Evolutionary conservation across 1,140 invertebrate species (phyloP).

Genomic region (Meloidogyne hapla): DNA sequence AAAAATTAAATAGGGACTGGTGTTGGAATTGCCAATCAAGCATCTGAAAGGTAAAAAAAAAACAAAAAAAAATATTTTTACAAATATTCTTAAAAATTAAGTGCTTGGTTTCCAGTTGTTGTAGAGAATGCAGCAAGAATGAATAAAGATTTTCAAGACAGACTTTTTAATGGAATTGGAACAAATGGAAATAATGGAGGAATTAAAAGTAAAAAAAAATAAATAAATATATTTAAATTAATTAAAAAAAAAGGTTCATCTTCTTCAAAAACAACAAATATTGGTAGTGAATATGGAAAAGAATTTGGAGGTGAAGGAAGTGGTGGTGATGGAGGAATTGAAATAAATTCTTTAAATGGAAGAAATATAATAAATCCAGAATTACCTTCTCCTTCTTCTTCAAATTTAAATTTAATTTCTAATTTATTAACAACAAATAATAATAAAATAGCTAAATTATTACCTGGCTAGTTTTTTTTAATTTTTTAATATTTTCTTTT

Average conservation of each 20-base stretch:
- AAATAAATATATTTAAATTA: background rate
- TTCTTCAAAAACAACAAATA: conserved; percentile 24
- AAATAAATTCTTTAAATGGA: background rate
- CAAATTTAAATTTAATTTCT: background rate
- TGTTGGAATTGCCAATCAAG: conserved; percentile 60
- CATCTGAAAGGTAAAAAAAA: conserved; percentile 44
- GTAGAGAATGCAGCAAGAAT: conserved; percentile 51
- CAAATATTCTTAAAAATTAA: too few species aligned
- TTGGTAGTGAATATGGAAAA: conserved; percentile 45
- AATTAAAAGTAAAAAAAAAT: conserved; percentile 14
- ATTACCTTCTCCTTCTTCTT: background rate
- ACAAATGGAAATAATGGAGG: background rate
- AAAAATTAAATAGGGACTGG: conserved; percentile 38
- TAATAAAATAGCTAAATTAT: background rate
- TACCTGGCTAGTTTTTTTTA: background rate
- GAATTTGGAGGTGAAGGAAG: conserved; percentile 40
- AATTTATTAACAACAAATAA: background rate
- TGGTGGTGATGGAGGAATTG: background rate
- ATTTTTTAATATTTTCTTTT: background rate
- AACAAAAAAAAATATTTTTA: background rate
- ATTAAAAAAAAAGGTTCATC: background rate
- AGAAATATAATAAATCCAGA: background rate
- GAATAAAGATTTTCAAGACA: conserved; percentile 52
- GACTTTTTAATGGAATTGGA: conserved; percentile 27
- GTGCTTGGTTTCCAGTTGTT: conserved; percentile 50